These are phyloP conservation scores for Potamilus streckersoni DNA, from an alignment of 1,140 invertebrate species.

Conservation along the genomic window DNA sequence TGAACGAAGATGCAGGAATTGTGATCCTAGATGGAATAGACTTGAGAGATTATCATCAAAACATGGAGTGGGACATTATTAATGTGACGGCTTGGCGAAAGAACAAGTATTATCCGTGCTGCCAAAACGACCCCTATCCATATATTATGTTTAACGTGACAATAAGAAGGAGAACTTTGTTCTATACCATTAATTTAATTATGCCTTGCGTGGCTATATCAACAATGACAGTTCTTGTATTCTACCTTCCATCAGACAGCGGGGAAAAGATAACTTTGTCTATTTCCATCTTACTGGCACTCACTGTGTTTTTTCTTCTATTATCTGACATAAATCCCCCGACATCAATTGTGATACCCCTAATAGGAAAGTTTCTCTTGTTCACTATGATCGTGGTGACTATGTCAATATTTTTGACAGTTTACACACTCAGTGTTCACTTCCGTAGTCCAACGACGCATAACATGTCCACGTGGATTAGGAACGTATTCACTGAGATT, in stretches of 20 bases:
- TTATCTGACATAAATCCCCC: conserved; percentile 99
- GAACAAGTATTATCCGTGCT: conserved; percentile 57
- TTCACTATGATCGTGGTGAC: conserved; percentile 99
- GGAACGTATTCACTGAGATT: conserved; percentile 90
- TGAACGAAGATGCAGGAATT: conserved; percentile 8
- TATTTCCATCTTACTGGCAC: conserved; percentile 98
- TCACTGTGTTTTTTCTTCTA: conserved; percentile 99
- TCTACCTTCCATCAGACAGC: conserved; percentile 97
- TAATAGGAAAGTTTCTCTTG: conserved; percentile 98
- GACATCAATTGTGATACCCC: conserved; percentile 95
- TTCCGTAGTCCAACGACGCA: conserved; percentile 97
- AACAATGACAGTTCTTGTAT: conserved; percentile 97
- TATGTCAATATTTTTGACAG: conserved; percentile 96
- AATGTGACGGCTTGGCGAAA: conserved; percentile 62
- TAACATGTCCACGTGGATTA: conserved; percentile 93
- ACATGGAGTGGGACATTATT: conserved; percentile 99
- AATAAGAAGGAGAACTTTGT: conserved; percentile 66
- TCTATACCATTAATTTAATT: conserved; percentile 68
- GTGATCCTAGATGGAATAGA: conserved; percentile 56
- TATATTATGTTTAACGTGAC: conserved; percentile 66
- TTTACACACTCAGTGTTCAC: conserved; percentile 97
- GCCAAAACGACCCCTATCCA: conserved; percentile 58
- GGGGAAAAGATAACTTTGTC: conserved; percentile 99
- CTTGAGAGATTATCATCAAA: conserved; percentile 69
- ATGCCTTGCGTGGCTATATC: conserved; percentile 74